Evolutionary conservation across 2,113 vertebrate species (phyloP), one percentile per base, ranked within the genome.

Genomic region (Eurypyga helias): DNA sequence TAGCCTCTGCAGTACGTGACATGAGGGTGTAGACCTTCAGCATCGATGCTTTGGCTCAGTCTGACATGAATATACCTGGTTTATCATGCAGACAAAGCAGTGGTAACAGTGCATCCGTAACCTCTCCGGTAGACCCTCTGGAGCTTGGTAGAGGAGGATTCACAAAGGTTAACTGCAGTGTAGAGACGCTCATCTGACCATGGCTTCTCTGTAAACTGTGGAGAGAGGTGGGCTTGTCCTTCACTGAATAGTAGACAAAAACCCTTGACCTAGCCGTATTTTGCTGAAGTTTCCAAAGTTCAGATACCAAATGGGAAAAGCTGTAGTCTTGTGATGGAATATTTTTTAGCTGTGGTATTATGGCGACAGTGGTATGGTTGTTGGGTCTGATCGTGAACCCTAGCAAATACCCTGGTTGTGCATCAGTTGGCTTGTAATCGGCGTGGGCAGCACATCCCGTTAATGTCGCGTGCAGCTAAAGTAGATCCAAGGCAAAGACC

Each of bases 151-250:
- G 2, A 31, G 33, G 13, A 61, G 41, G 18, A 9, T 43, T 73
- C 58, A 1, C 0, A 0, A 5, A 7, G 67, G 45, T 71, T 38
- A 2, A 10, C 9, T 1, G 5, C 9, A 23, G 13, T 4, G 34
- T 28, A 7, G 73, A 41, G 72, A n/a, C 29, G 69, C 16, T 92
- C 29, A 1, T 54, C 77, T 38, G 43, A 10, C 69, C 26, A 2
- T 10, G 41, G 33, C 38, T 70, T 4, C 29, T 66, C 19, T 29
- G 13, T 36, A 28, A n/a, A 17, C 4, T 2, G 0, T 75, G 55
- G n/a, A 36, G 61, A 26, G 57, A 71, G 41, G 23, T 65, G 66
- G 23, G 17, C 23, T 55, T 13, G 4, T 38, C 45, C 43, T 43
- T 83, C 46, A 3, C 33, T 24, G 31, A 58, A 14, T 1, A 51